Evolutionary conservation across 2,113 vertebrate species (phyloP), one percentile per base, ranked within the genome.

Genomic region (Solea solea): DNA sequence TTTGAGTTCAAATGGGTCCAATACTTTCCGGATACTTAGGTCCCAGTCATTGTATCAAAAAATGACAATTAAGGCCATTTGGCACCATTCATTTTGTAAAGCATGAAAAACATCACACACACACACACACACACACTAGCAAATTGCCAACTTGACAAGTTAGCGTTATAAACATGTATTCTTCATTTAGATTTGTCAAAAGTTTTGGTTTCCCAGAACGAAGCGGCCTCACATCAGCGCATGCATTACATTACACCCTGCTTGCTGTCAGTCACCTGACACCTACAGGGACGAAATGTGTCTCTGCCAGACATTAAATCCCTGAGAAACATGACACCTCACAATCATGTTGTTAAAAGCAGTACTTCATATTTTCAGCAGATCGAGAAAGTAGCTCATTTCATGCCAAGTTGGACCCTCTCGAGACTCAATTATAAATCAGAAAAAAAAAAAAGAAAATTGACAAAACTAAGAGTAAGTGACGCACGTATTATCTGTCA

Each of bases 211-310:
- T 74, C 49, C 56, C 61, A 59, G 65, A 73, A 74, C 62, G 64
- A 44, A 75, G 49, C 13, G n/a, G 74, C 71, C 72, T 85, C 84
- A 69, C 77, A 58, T 81, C 64, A 75, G 63, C 66, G 71, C 25
- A 0, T 71, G 50, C 76, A 69, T 79, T 66, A 46, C 75, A 63
- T 77, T 69, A 54, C 55, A 65, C 11, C 54, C 49, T 39, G 64
- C 60, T 71, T 50, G 71, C 63, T 64, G 73, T 73, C 80, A 75
- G 67, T 83, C 72, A 88, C 69, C 81, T 67, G 74, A 68, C 49
- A 66, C 62, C 69, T 12, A 1, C 9, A 8, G 54, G 40, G 58
- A 68, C 41, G n/a, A 49, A 25, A 53, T 54, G 60, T 5, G 64
- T 27, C 16, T 71, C 42, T 49, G 53, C 53, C 70, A 42, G 48